Evolutionary conservation across 2,113 vertebrate species (phyloP).

Genomic region (Cyanoliseus patagonus): DNA sequence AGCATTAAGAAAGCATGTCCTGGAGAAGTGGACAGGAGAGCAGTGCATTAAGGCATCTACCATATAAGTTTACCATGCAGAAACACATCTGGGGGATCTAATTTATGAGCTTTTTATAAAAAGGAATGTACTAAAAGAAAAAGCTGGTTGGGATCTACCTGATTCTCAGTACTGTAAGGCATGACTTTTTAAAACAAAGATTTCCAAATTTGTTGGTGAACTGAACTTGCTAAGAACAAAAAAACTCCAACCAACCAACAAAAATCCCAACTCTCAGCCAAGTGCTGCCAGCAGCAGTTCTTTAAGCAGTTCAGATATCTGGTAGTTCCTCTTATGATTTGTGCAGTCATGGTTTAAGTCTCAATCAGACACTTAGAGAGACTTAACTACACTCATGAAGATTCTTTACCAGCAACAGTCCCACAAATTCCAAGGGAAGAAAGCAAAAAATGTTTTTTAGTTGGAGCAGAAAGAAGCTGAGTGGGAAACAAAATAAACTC

Average conservation of each 20-base stretch:
- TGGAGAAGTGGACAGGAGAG: neutral
- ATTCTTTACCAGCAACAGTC: neutral
- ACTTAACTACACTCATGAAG: neutral
- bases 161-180: neutral
- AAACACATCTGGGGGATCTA: neutral
- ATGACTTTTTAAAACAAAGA: neutral
- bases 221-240: neutral
- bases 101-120: neutral
- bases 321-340: neutral
- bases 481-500: neutral
- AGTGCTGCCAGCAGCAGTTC: neutral
- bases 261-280: neutral
- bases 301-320: neutral
- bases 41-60: neutral
- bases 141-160: neutral
- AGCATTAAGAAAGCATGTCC: neutral
- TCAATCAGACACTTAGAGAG: neutral
- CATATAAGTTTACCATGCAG: neutral
- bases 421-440: neutral
- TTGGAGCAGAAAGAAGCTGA: neutral
- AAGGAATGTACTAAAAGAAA: neutral
- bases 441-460: neutral
- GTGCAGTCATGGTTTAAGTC: neutral
- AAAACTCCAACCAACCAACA: neutral
- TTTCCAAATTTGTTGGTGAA: neutral